Conservation (phyloP, 2,113 vertebrate genomes). For the Psettodes erumei region DNA sequence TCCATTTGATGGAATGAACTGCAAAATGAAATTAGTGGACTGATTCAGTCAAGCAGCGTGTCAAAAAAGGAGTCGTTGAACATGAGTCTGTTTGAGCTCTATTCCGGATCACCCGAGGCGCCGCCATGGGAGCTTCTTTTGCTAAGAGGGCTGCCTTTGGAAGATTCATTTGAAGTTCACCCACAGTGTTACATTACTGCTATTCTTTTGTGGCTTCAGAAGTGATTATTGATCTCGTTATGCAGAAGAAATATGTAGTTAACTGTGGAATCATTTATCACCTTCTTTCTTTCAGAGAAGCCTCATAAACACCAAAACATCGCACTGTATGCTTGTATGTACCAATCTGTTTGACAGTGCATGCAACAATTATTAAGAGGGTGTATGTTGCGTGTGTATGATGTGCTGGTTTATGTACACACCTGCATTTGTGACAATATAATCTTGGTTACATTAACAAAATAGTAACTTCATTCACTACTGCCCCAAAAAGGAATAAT, state of each 20-base stretch:
- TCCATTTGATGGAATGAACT: constrained; percentile 52
- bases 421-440: not conserved
- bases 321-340: not conserved
- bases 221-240: constrained; percentile 49
- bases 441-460: not conserved
- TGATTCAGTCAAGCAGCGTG: constrained; percentile 60
- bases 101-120: constrained; percentile 33
- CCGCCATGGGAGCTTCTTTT: constrained; percentile 34
- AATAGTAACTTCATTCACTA: not conserved
- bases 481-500: not conserved
- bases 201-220: constrained; percentile 47
- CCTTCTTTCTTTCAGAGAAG: constrained; percentile 22
- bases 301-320: constrained; percentile 42
- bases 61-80: constrained; percentile 14
- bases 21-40: constrained; percentile 61
- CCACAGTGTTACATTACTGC: constrained; percentile 36
- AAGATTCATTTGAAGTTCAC: constrained; percentile 50
- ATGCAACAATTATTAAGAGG: not conserved
- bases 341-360: not conserved
- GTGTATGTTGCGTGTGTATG: constrained; percentile 1
- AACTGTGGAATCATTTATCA: constrained; percentile 50
- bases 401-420: not conserved
- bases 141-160: constrained; percentile 17
- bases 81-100: constrained; percentile 49
- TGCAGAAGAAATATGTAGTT: constrained; percentile 55